phyloP scores from a whole-genome alignment of 2,888 invertebrate species.

The Hemicrepidius hirtus region DNA sequence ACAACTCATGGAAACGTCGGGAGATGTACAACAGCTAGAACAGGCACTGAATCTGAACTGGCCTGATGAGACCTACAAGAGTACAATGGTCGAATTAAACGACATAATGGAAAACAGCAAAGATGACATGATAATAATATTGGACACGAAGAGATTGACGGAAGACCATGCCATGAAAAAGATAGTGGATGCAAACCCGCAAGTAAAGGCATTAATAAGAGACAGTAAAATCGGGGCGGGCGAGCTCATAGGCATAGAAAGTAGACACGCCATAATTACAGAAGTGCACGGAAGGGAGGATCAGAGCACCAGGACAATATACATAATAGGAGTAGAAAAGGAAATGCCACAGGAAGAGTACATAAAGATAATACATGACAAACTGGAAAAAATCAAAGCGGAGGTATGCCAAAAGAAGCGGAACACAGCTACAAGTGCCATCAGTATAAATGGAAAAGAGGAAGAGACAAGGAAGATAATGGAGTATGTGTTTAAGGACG shows the following conservation, averaged over 20 bases:
- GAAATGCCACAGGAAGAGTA: slow-evolving; percentile 1
- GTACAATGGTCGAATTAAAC: too few relatives aligned
- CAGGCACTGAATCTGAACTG: too few relatives aligned
- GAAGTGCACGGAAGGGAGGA: neutral
- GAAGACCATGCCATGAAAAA: too few relatives aligned
- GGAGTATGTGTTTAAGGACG: neutral
- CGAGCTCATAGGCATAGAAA: slow-evolving; percentile 2
- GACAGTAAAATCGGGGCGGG: too few relatives aligned
- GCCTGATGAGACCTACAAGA: too few relatives aligned
- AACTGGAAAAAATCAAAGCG: slow-evolving; percentile 4
- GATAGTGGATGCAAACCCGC: slow-evolving; percentile 11
- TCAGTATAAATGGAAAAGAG: slow-evolving; percentile 6
- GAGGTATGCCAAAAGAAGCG: neutral
- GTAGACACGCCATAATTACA: neutral
- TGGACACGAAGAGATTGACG: too few relatives aligned
- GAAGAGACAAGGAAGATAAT: neutral
- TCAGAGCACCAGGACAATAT: neutral
- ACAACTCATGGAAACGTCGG: too few relatives aligned
- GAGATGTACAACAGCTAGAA: too few relatives aligned
- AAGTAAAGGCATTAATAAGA: neutral
- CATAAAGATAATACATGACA: neutral
- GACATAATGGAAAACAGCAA: too few relatives aligned
- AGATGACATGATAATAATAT: too few relatives aligned
- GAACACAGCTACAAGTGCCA: neutral
- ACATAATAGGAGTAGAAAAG: neutral